Evolutionary conservation across 2,888 invertebrate species (phyloP), one percentile per base, ranked within the genome.

Genomic region (Argynnis bischoffii): DNA sequence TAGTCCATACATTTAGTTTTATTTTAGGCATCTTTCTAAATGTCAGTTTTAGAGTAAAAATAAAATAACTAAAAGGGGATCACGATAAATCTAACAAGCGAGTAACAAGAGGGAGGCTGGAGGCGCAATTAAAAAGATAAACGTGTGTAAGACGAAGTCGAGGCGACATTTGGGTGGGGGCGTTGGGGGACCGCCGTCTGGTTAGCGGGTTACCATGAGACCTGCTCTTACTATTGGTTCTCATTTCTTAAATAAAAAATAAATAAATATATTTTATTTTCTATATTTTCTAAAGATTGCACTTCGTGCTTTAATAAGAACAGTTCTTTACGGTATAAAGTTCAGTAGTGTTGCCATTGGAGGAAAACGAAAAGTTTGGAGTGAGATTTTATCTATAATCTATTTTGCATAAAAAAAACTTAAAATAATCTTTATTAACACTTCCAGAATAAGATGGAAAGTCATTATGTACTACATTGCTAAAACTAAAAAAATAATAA

Each of bases 91-190:
- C 79, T 81, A 86, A 85, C 82, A 81, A 85, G 83, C 80, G 78
- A 79, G 82, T 83, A 85, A 87, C 84, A 84, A 84, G 80, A 83
- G 81, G 82, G 69, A 64, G 81, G 85, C 78, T 81, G 82, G 69
- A 67, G 81, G 84, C 78, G 84, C 89, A 91, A 91, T 91, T 90
- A 91, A 91, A 91, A 92, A 91, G 89, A 91, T 88, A 90, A 91
- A 89, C 88, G 90, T 87, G 82, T 81, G 80, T 85, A 89, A 89
- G 89, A 88, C 84, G 85, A 80, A 84, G 86, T 76, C 82, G 82
- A 86, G 84, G 86, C 85, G 88, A 86, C 86, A 85, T 82, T 79
- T 81, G 85, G 87, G 81, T 76, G 82, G 81, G 78, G 72, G 82
- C 76, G 76, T 82, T 81, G 82, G 81, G 85, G 86, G 86, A 85